These are phyloP conservation scores for Coptodon bakossiorum DNA, from an alignment of 2,113 vertebrate genomes.

Conservation along the genomic window DNA sequence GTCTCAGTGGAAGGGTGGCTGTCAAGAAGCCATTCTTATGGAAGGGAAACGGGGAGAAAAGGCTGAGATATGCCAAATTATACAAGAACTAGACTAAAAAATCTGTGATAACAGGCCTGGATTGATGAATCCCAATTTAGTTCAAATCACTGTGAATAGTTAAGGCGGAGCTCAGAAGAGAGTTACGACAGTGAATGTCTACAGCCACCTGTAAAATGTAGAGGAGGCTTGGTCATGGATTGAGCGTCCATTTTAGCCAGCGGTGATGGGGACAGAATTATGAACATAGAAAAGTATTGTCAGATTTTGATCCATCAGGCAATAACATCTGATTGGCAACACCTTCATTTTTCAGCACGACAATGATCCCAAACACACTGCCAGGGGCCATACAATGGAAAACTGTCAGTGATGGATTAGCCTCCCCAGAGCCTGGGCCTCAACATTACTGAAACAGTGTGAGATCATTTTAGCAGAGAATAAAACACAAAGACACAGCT, in stretches of 20 bases:
- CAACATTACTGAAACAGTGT: not conserved
- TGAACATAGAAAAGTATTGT: not conserved
- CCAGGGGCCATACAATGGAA: not conserved
- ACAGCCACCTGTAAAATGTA: not conserved
- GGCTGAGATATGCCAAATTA: not conserved
- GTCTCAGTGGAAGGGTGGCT: not conserved
- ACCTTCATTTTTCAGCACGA: not conserved
- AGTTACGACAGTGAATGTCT: not conserved
- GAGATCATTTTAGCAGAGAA: not conserved
- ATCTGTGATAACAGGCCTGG: not conserved
- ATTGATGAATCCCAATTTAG: not conserved
- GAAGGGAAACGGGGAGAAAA: not conserved
- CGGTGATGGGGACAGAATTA: not conserved
- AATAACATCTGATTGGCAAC: not conserved
- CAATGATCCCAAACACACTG: not conserved
- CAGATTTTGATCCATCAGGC: not conserved
- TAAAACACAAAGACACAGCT: not conserved
- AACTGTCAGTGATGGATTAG: not conserved
- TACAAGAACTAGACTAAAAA: not conserved
- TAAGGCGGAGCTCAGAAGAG: not conserved
- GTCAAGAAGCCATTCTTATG: not conserved
- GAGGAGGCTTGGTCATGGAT: not conserved
- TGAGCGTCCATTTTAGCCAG: not conserved
- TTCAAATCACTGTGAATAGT: not conserved
- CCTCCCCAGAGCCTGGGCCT: not conserved